These are phyloP conservation scores for Brachionus calyciflorus DNA, from an alignment of 1,140 invertebrate species.

Conservation along the genomic window DNA sequence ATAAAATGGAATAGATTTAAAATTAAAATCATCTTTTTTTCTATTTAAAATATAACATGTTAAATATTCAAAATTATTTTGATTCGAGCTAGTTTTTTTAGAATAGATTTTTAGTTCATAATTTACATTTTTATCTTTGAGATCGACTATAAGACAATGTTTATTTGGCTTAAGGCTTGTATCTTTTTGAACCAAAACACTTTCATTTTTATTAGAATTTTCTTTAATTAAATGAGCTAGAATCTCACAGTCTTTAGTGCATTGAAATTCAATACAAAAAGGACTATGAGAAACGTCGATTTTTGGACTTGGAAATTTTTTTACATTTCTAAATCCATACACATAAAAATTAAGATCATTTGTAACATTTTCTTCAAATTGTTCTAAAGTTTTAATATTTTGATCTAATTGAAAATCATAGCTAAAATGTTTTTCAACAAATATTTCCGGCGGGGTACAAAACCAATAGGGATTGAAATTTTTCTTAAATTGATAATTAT, in stretches of 20 bases:
- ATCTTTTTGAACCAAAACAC: not conserved
- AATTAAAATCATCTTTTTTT: conserved; percentile 7
- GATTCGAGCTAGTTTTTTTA: not conserved
- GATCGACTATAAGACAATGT: not conserved
- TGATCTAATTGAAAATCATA: not conserved
- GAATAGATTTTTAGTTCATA: not conserved
- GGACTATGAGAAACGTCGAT: not conserved
- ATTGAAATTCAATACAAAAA: not conserved
- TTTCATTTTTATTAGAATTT: not conserved
- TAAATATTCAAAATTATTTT: not conserved
- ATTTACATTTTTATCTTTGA: not conserved
- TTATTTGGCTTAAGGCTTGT: not conserved
- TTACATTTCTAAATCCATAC: not conserved
- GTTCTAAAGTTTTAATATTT: not conserved
- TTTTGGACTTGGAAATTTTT: not conserved
- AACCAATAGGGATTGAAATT: conserved; percentile 5
- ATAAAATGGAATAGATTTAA: not conserved
- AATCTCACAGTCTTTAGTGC: not conserved
- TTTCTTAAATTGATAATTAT: not conserved
- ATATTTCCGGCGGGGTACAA: not conserved
- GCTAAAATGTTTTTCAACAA: not conserved
- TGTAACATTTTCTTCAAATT: not conserved
- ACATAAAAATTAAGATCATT: not conserved
- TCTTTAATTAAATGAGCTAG: not conserved
- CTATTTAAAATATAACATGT: not conserved